Percentiles rank a stretch among this genome's conserved stretches.
phyloP scores from a whole-genome alignment of 2,888 invertebrate species.

The Agrochola circellaris region DNA sequence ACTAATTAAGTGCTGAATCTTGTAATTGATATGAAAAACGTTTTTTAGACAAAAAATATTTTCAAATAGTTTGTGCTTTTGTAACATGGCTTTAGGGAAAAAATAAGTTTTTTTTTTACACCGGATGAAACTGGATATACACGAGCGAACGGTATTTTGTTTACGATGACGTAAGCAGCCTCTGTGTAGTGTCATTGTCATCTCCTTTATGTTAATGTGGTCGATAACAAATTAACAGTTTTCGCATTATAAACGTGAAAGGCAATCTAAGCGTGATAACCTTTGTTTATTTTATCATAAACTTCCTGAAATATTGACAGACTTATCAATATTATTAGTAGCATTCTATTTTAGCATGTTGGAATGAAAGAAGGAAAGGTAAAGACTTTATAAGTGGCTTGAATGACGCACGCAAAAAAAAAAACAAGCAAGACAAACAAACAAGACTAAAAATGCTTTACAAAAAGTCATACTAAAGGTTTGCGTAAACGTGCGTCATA shows the following conservation, averaged over 20 bases:
- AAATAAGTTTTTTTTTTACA: neutral
- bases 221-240: slow-evolving; percentile 47
- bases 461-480: slow-evolving; percentile 20
- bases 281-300: slow-evolving; percentile 46
- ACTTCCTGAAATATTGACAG: slow-evolving; percentile 44
- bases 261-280: slow-evolving; percentile 45
- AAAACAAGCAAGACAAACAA: neutral
- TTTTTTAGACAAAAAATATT: neutral
- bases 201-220: slow-evolving; percentile 29
- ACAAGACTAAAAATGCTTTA: slow-evolving; percentile 11
- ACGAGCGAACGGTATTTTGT: slow-evolving; percentile 30
- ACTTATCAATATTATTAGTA: slow-evolving; percentile 1
- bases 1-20: neutral
- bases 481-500: slow-evolving; percentile 36
- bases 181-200: slow-evolving; percentile 51
- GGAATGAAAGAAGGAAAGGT: slow-evolving; percentile 4
- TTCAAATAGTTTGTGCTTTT: neutral
- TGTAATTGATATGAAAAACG: neutral
- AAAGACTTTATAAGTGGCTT: neutral
- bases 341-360: neutral
- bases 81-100: neutral
- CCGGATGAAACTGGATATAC: slow-evolving; percentile 14
- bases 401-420: slow-evolving; percentile 9
- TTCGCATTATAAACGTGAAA: slow-evolving; percentile 40
- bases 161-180: slow-evolving; percentile 36